Evolutionary conservation across 1,140 invertebrate genomes (phyloP).

Genomic region (Drosophila busckii): DNA sequence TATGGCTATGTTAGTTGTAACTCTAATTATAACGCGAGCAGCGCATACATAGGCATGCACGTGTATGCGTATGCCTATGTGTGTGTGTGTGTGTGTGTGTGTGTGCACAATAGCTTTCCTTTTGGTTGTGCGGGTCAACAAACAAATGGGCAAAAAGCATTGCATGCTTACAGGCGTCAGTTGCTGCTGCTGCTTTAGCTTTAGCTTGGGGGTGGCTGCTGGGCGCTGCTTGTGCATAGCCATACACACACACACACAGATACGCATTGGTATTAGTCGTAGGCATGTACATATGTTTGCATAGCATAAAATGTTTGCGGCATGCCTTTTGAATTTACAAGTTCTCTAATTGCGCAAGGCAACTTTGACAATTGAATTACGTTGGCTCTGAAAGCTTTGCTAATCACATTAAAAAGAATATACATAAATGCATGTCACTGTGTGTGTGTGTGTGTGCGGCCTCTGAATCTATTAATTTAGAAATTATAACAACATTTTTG

Average conservation of each 20-base stretch:
- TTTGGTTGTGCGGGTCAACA: conserved; percentile 37
- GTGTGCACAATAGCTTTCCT: conserved; percentile 19
- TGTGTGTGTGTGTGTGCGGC: neutral
- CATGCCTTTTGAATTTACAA: too few species aligned
- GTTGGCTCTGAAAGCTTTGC: too few species aligned
- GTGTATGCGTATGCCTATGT: neutral
- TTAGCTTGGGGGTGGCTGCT: too few species aligned
- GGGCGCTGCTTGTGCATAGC: neutral
- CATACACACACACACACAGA: conserved; percentile 1
- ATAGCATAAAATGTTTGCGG: too few species aligned
- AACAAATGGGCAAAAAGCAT: conserved; percentile 43
- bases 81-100: conserved; percentile 5
- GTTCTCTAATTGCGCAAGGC: too few species aligned
- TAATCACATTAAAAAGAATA: too few species aligned
- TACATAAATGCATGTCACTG: neutral
- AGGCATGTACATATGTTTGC: neutral
- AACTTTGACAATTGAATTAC: too few species aligned
- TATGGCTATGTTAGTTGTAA: too few species aligned
- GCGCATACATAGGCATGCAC: neutral
- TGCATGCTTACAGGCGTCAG: conserved; percentile 40
- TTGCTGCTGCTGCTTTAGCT: too few species aligned
- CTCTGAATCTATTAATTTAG: neutral
- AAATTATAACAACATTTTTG: too few species aligned
- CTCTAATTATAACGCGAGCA: too few species aligned
- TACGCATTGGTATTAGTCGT: neutral